Conservation (phyloP, 2,888 invertebrate species). For the Protodeltote pygarga region DNA sequence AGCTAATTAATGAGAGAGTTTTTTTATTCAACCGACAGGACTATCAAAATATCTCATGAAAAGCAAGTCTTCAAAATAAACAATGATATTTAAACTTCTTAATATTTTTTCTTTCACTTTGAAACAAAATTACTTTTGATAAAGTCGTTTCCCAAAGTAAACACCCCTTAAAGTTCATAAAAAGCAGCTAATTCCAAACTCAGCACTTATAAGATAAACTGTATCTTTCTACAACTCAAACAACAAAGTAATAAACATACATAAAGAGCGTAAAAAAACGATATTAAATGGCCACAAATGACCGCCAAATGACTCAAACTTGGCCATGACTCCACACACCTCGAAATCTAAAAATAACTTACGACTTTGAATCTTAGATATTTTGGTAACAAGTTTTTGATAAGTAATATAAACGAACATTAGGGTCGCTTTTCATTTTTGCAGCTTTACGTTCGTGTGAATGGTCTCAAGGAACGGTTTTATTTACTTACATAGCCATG, state of each 20-base stretch:
- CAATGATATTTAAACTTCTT: too few relatives aligned
- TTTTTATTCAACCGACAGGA: too few relatives aligned
- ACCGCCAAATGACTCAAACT: slow-evolving; percentile 49
- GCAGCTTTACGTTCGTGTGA: background rate
- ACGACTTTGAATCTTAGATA: slow-evolving; percentile 47
- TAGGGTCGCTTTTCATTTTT: slow-evolving; percentile 10
- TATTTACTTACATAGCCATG: background rate
- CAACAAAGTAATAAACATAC: slow-evolving; percentile 32
- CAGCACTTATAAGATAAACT: slow-evolving; percentile 14
- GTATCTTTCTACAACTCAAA: slow-evolving; percentile 25
- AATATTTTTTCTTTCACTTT: background rate
- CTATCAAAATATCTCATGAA: too few relatives aligned
- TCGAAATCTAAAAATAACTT: slow-evolving; percentile 53
- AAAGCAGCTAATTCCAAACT: background rate
- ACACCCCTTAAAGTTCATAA: background rate
- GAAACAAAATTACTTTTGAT: background rate
- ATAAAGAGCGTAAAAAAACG: slow-evolving; percentile 31
- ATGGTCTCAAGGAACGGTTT: background rate
- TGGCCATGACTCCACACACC: slow-evolving; percentile 54
- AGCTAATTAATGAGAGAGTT: too few relatives aligned
- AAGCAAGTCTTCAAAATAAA: too few relatives aligned
- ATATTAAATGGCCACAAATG: slow-evolving; percentile 20
- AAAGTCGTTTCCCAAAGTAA: slow-evolving; percentile 6
- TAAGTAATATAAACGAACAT: slow-evolving; percentile 18
- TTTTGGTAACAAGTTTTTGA: slow-evolving; percentile 57